These are phyloP conservation scores for Priapulus caudatus DNA, from an alignment of 2,888 invertebrate species.

Conservation along the genomic window DNA sequence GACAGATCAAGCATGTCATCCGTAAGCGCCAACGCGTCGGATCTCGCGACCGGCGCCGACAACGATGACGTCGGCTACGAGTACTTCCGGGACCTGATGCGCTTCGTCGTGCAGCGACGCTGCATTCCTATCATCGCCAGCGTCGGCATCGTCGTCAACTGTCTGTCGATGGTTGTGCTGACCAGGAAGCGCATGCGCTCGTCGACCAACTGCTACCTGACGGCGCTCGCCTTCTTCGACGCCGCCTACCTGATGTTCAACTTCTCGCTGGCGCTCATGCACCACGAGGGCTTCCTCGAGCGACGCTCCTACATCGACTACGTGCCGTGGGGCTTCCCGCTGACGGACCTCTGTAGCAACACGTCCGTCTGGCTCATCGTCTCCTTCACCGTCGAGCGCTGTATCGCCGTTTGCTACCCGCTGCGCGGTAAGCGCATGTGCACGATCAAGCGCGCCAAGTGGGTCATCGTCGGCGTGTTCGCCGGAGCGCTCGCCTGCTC, in stretches of 20 bases:
- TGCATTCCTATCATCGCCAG: constrained; percentile 51
- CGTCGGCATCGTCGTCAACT: constrained; percentile 56
- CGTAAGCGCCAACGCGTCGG: too few relatives aligned
- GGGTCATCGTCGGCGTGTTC: constrained; percentile 49
- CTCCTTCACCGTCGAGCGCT: constrained; percentile 60
- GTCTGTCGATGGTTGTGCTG: constrained; percentile 45
- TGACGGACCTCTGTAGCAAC: constrained; percentile 51
- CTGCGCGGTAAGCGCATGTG: constrained; percentile 54
- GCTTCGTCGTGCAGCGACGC: constrained; percentile 45
- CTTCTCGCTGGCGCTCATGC: constrained; percentile 49
- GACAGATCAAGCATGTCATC: too few relatives aligned
- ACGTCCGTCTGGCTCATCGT: constrained; percentile 62
- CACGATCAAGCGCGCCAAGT: constrained; percentile 55
- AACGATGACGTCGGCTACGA: constrained; percentile 5
- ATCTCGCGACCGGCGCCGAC: too few relatives aligned
- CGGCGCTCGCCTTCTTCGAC: constrained; percentile 58
- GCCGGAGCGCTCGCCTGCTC: constrained; percentile 48
- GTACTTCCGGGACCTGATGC: constrained; percentile 8
- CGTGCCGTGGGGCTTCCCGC: constrained; percentile 47
- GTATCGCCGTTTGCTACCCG: constrained; percentile 61
- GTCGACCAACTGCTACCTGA: constrained; percentile 59
- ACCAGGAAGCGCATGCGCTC: constrained; percentile 55
- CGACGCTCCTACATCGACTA: constrained; percentile 42
- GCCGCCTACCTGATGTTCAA: constrained; percentile 54
- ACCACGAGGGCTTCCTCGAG: constrained; percentile 48